phyloP scores from a whole-genome alignment of 2,113 vertebrate genomes.

The Myrmecophaga tridactyla region DNA sequence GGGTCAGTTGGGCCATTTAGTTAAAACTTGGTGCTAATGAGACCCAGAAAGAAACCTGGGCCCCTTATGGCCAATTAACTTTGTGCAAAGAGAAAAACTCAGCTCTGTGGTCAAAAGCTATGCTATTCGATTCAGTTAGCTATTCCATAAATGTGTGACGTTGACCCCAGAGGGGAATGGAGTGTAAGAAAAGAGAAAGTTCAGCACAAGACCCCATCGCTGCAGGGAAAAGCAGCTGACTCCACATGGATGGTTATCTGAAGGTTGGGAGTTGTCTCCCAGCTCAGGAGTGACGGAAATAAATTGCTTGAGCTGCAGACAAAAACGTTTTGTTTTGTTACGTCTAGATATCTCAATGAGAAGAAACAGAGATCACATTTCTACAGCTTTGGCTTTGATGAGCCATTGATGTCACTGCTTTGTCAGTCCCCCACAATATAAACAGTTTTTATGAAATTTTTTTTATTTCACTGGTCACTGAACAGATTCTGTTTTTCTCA shows the following conservation, averaged over 20 bases:
- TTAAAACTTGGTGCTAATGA: constrained; percentile 40
- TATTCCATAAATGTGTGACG: neutral
- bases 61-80: constrained; percentile 56
- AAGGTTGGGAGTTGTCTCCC: accelerated
- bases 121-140: neutral
- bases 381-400: neutral
- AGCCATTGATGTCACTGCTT: neutral
- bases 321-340: accelerated
- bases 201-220: accelerated
- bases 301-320: neutral
- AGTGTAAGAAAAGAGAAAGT: neutral
- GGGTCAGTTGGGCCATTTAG: neutral
- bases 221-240: accelerated
- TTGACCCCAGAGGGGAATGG: neutral
- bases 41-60: neutral
- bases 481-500: neutral
- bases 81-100: neutral
- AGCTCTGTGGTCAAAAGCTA: neutral
- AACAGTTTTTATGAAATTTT: neutral
- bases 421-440: neutral
- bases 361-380: neutral
- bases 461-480: neutral
- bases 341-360: neutral
- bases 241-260: accelerated
- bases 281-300: accelerated